A percentile compares a stretch with the other conserved stretches of the same genome.
Evolutionary conservation across 1,140 invertebrate species (phyloP).

Genomic region (Branchinecta lindahli): DNA sequence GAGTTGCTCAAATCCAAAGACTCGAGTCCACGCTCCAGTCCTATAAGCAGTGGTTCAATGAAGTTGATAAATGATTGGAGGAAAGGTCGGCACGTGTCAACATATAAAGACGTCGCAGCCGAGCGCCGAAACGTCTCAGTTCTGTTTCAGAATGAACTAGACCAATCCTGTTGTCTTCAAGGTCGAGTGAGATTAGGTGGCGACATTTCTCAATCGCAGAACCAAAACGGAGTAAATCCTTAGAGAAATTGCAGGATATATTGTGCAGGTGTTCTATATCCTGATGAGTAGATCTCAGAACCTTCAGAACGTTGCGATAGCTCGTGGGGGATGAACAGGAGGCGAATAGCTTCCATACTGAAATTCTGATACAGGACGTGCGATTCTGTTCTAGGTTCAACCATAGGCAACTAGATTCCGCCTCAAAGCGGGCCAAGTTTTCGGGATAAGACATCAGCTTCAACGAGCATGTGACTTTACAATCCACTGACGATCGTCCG

Average conservation of each 20-base stretch:
- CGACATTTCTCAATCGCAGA: neutral
- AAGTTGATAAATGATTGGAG: no score
- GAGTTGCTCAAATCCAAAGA: neutral
- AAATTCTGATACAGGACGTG: neutral
- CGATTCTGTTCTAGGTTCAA: neutral
- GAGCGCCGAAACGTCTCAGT: neutral
- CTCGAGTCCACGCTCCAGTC: neutral
- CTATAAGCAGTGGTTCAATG: neutral
- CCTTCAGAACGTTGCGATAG: neutral
- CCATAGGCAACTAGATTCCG: neutral
- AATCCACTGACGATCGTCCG: neutral
- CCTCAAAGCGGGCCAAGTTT: neutral
- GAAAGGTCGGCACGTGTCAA: no score
- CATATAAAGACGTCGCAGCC: neutral
- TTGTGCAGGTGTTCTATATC: neutral
- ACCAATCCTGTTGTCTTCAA: no score
- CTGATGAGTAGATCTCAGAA: neutral
- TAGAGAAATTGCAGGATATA: neutral
- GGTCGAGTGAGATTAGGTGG: neutral
- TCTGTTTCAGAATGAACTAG: neutral
- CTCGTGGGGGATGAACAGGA: neutral
- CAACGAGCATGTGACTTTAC: neutral
- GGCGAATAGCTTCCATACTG: neutral
- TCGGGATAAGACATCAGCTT: neutral
- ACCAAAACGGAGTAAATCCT: neutral